Base-by-base conservation (phyloP, 2,888 invertebrate genomes). In the Heliconius charithonia region DNA sequence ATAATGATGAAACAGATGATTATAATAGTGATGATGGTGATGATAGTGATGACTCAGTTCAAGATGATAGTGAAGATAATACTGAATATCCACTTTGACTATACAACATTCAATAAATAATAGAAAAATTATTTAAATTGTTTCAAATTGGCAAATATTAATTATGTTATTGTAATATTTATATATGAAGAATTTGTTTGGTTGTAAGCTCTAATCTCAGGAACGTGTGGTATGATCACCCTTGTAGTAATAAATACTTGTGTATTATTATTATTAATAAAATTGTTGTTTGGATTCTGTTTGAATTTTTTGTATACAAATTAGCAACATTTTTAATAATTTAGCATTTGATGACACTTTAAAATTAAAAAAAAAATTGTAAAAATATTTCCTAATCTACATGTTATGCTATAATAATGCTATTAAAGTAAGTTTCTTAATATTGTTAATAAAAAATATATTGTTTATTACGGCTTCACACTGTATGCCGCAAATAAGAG, bases 41-140 rank as follows among this genome's bases (percentile, higher is more conserved):
- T 27, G 73, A 62, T 4, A 37, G 41, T 63, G 73, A 63, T 41
- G 63, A 41, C 13, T 41, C 73, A 10, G 73, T 41, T 37, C 32
- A 41, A 3, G 59, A 65, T 4, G 74, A 65, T 22, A 74, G 74
- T 29, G 74, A 74, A 3, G 74, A 74, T 22, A 74, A 41, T 27
- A 65, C 59, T 59, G 72, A 72, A 37, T 72, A 72, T 29, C 72
- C 59, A 7, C 72, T 59, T 32, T 72, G 72, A 72, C 32, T 72
- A 59, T 72, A 72, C 9, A 72, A 59, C n/a, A 59, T 59, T 72
- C 7, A 72, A 12, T 59, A 25, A 37, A 59, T 29, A 62, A 62
- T 12, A n/a, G n/a, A 25, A 62, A 62, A 37, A 12, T 3, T 3
- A 3, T 25, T 12, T n/a, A 10, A 62, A 25, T 1, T 1, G 12